A percentile compares a stretch with the other conserved stretches of the same genome.
These are phyloP conservation scores for Lacerta bilineata DNA, from an alignment of 2,797 vertebrate species.

Conservation along the genomic window DNA sequence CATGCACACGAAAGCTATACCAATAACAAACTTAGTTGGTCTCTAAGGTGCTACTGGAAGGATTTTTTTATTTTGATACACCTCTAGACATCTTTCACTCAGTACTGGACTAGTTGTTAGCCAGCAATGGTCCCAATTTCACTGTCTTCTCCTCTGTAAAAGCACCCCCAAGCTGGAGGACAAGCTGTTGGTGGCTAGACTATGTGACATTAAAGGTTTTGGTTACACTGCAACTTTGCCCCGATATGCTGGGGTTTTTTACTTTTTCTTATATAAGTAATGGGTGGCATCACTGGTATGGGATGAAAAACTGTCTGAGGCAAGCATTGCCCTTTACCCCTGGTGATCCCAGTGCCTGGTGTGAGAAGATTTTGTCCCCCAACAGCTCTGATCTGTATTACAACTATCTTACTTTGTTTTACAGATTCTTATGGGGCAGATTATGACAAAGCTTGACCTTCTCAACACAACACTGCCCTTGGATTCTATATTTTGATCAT, in stretches of 20 bases:
- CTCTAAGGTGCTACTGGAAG: too few species aligned
- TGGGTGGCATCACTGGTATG: neutral
- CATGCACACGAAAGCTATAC: too few species aligned
- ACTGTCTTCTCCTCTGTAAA: neutral
- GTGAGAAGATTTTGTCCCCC: neutral
- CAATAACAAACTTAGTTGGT: too few species aligned
- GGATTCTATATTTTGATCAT: neutral
- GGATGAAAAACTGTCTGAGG: neutral
- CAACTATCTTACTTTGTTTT: neutral
- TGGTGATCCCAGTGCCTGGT: neutral
- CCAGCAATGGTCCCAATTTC: neutral
- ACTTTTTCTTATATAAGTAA: neutral
- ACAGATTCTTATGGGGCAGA: neutral
- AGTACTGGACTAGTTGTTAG: neutral
- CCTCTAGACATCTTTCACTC: neutral
- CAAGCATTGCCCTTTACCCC: neutral
- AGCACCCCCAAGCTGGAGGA: neutral
- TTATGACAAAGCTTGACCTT: neutral
- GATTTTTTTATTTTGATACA: neutral
- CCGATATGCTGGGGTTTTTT: too few species aligned
- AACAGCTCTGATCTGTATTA: neutral
- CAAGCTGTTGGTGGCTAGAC: neutral
- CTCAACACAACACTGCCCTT: neutral
- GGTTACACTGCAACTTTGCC: neutral
- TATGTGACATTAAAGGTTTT: neutral